Base-by-base conservation (phyloP, 2,888 invertebrate genomes). In the Diarsia dahlii region DNA sequence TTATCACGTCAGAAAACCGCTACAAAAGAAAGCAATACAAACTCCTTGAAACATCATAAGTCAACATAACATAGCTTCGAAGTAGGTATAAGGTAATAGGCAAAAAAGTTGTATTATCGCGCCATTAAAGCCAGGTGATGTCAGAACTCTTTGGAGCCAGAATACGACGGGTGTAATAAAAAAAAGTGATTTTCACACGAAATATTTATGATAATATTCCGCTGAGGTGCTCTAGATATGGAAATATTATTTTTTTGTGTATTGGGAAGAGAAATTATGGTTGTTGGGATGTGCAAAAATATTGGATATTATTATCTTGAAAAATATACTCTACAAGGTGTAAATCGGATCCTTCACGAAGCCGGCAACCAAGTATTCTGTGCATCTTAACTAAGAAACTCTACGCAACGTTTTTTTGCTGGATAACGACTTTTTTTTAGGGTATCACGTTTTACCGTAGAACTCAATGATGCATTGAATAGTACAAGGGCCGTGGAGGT, bases 181-280 rank as follows among this genome's bases (percentile, higher is more conserved):
- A 82, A 82, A 77, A 76, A 84, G 62, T 54, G 63, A 71, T 76
- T 74, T 71, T 15, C 9, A 68, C n/a, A n/a, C 60, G 34, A 82
- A 76, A 71, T 82, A 76, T 80, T 80, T 83, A 80, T 78, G 75
- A 52, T 63, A 74, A 64, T 77, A 69, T 76, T 62, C 45, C 8
- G 9, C 39, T 48, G 23, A 18, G 39, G n/a, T 56, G 39, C 28
- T 50, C 3, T n/a, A 15, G 0, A 13, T 50, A 62, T 52, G 50
- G 23, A 56, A 10, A 46, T 56, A 9, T 52, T 28, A 64, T 46
- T 28, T 71, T 56, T 64, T 34, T 58, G 15, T 34, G 12, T 56
- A 48, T 12, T 45, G 15, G 12, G 15, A 54, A 62, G 28, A 48
- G 15, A 76, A 70, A 76, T 46, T 34, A 66, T 18, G 50, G 50